Base-by-base conservation (phyloP, 1,140 invertebrate species). In the Pinna nobilis region DNA sequence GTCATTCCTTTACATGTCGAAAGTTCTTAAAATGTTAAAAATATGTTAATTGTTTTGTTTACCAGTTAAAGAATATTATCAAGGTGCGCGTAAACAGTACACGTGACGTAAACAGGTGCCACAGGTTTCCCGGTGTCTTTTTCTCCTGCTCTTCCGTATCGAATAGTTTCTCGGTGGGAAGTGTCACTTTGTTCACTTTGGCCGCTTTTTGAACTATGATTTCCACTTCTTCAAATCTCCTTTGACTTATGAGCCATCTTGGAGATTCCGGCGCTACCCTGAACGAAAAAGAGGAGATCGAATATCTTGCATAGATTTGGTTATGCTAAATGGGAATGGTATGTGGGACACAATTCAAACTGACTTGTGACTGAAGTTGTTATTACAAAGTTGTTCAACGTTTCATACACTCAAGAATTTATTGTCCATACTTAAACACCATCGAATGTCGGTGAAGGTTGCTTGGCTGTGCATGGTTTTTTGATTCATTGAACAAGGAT, bases 221-320 rank as follows among this genome's bases (percentile, higher is more conserved):
- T 63, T 80, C 71, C 15, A 76, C 74, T 50, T 80, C 77, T 2
- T 71, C 32, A 25, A 47, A 47, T 0, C 64, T 30, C 9, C 75
- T 69, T 47, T 75, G 75, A 41, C 68, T 70, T 9, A 82, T 53
- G 11, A 83, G 73, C 82, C 82, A 83, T 57, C 80, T 74, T n/a
- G 82, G 76, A 0, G 82, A 83, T 53, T 82, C 82, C 1, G 82
- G 82, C n/a, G n/a, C n/a, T n/a, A n/a, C n/a, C n/a, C n/a, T n/a
- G n/a, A n/a, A n/a, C n/a, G n/a, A n/a, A n/a, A n/a, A n/a, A n/a
- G n/a, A n/a, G n/a, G n/a, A n/a, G n/a, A n/a, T n/a, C n/a, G n/a
- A n/a, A n/a, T n/a, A n/a, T n/a, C n/a, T n/a, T n/a, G n/a, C n/a
- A n/a, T n/a, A n/a, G n/a, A n/a, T n/a, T n/a, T n/a, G n/a, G n/a